Percentiles rank a stretch among this genome's conserved stretches.
phyloP scores from a whole-genome alignment of 2,113 vertebrate species.

The Bos taurus region DNA sequence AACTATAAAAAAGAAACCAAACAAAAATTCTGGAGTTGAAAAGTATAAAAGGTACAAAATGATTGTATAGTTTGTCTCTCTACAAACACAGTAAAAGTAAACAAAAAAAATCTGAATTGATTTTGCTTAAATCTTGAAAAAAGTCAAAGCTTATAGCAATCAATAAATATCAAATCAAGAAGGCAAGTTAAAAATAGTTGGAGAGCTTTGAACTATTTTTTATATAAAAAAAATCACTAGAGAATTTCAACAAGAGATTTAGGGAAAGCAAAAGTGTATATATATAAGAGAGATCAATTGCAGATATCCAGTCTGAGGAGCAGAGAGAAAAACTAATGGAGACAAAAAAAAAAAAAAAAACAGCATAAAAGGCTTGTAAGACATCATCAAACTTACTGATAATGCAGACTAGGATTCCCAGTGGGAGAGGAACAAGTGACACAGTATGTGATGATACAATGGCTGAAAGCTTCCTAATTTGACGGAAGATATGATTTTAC shows the following conservation, averaged over 20 bases:
- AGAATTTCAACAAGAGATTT: background rate
- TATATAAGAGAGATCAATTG: background rate
- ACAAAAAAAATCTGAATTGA: background rate
- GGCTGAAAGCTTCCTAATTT: too few relatives aligned
- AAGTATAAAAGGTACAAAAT: background rate
- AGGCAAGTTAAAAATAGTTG: background rate
- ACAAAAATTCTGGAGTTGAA: background rate
- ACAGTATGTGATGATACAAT: too few relatives aligned
- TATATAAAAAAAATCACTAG: background rate
- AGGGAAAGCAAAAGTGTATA: background rate
- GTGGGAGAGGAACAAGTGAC: too few relatives aligned
- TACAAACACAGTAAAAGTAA: background rate
- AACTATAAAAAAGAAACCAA: background rate
- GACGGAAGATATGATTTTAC: too few relatives aligned
- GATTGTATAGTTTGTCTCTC: background rate
- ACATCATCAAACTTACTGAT: too few relatives aligned
- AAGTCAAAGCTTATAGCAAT: background rate
- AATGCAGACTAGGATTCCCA: too few relatives aligned
- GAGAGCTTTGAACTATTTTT: background rate
- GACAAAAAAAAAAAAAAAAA: too few relatives aligned
- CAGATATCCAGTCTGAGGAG: too few relatives aligned
- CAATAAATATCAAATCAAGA: background rate
- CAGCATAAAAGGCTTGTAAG: too few relatives aligned
- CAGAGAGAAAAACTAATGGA: too few relatives aligned
- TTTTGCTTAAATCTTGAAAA: background rate